These are phyloP conservation scores for Sebastes ruberrimus DNA, from an alignment of 2,797 vertebrate genomes.

Conservation along the genomic window DNA sequence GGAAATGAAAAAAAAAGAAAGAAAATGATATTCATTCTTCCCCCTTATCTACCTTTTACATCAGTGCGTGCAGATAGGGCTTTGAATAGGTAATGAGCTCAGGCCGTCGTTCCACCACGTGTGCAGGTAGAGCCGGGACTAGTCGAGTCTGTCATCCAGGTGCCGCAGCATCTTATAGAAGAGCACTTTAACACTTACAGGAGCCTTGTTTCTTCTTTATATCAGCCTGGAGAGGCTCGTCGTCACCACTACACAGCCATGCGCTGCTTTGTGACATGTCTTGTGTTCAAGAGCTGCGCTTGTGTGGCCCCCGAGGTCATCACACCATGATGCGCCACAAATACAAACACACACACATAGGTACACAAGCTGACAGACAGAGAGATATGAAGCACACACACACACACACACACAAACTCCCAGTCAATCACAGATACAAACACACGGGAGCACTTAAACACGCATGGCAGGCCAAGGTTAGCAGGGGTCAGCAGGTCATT, in stretches of 20 bases:
- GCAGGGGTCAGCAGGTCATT: slow-evolving; percentile 62
- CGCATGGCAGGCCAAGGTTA: slow-evolving; percentile 63
- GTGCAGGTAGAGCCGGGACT: slow-evolving; percentile 27
- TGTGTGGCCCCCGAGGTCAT: slow-evolving; percentile 45
- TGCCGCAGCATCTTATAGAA: slow-evolving; percentile 18
- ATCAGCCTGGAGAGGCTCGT: slow-evolving; percentile 20
- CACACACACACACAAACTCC: not conserved
- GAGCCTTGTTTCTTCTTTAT: not conserved
- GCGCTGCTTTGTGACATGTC: slow-evolving; percentile 31
- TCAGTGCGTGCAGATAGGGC: slow-evolving; percentile 64
- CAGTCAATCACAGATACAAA: slow-evolving; percentile 54
- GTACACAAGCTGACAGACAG: slow-evolving; percentile 6
- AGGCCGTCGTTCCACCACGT: slow-evolving; percentile 29
- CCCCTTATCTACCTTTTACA: slow-evolving; percentile 79
- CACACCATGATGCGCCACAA: slow-evolving; percentile 15
- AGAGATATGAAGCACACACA: slow-evolving; percentile 6
- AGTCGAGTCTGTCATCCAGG: slow-evolving; percentile 42
- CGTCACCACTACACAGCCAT: not conserved
- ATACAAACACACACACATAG: slow-evolving; percentile 5
- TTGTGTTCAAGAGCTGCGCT: slow-evolving; percentile 33
- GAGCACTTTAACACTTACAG: slow-evolving; percentile 30
- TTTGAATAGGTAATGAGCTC: slow-evolving; percentile 71
- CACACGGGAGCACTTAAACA: slow-evolving; percentile 54
- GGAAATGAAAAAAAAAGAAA: slow-evolving; percentile 66
- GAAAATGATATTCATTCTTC: slow-evolving; percentile 78